Evolutionary conservation across 2,888 invertebrate genomes (phyloP).

Genomic region (Lithodes maja): DNA sequence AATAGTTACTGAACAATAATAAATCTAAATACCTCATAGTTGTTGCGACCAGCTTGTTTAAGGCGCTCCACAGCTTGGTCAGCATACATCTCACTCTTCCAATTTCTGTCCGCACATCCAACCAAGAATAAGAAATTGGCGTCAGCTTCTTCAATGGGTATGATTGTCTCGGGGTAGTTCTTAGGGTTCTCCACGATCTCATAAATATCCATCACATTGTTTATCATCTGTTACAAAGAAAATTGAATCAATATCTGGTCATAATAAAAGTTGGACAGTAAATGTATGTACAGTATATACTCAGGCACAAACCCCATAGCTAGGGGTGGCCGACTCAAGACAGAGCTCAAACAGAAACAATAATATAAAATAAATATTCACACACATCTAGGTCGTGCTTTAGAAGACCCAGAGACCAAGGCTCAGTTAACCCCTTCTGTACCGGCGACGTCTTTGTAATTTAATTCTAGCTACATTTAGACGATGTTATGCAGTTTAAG

Average conservation of each 20-base stretch:
- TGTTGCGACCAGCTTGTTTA: background rate
- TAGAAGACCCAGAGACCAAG: background rate
- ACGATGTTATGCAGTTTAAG: too few relatives aligned
- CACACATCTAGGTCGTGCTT: background rate
- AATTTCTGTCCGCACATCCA: conserved; percentile 57
- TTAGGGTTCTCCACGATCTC: conserved; percentile 38
- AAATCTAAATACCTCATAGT: conserved; percentile 24
- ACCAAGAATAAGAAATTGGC: conserved; percentile 63
- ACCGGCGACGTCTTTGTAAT: too few relatives aligned
- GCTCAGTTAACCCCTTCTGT: too few relatives aligned
- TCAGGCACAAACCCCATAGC: too few relatives aligned
- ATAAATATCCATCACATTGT: conserved; percentile 29
- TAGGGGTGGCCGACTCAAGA: too few relatives aligned
- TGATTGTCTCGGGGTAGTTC: conserved; percentile 58
- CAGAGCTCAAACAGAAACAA: background rate
- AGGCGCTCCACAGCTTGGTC: conserved; percentile 45
- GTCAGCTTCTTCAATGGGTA: conserved; percentile 63
- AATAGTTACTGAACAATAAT: too few relatives aligned
- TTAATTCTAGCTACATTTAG: too few relatives aligned
- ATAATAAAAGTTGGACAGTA: background rate
- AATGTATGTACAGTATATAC: background rate
- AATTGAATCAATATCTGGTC: background rate
- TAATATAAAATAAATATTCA: background rate
- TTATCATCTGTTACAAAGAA: conserved; percentile 19
- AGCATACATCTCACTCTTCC: conserved; percentile 53